phyloP scores from a whole-genome alignment of 2,888 invertebrate genomes.

The Drosophila colorata region DNA sequence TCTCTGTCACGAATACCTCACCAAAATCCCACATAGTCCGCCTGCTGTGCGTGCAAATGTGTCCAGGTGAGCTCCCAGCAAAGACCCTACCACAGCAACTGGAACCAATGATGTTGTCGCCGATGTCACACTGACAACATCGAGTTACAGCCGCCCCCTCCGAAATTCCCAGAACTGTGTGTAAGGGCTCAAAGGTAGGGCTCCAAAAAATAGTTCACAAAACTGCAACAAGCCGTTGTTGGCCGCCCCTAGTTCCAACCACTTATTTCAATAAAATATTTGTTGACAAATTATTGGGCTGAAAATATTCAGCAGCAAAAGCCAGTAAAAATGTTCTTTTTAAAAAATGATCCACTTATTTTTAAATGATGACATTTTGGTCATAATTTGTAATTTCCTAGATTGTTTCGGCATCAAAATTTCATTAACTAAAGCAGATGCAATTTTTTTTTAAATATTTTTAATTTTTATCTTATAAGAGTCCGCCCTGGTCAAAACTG shows the following conservation, averaged over 20 bases:
- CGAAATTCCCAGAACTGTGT: background rate
- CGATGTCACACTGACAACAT: slow-evolving; percentile 58
- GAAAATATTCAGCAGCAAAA: too few species aligned
- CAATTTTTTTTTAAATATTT: too few species aligned
- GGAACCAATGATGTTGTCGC: slow-evolving; percentile 43
- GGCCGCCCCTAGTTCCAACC: background rate
- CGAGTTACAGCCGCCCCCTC: slow-evolving; percentile 16
- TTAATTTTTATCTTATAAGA: too few species aligned
- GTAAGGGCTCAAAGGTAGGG: background rate
- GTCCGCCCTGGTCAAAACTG: too few species aligned
- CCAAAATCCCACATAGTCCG: slow-evolving; percentile 70
- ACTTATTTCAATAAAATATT: background rate
- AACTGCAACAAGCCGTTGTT: slow-evolving; percentile 14
- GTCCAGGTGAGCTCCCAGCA: slow-evolving; percentile 43
- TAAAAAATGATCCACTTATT: too few species aligned
- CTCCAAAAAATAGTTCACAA: slow-evolving; percentile 14
- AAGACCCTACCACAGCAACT: slow-evolving; percentile 18
- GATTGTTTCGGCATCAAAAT: too few species aligned
- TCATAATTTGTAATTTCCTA: too few species aligned
- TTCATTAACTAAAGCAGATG: too few species aligned
- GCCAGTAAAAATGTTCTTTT: too few species aligned
- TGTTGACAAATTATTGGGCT: background rate
- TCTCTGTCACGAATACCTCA: slow-evolving; percentile 63
- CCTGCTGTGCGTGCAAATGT: slow-evolving; percentile 66
- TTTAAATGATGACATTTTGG: too few species aligned